Evolutionary conservation across 2,797 vertebrate species (phyloP), one percentile per base, ranked within the genome.

Genomic region (Acanthornis magna): DNA sequence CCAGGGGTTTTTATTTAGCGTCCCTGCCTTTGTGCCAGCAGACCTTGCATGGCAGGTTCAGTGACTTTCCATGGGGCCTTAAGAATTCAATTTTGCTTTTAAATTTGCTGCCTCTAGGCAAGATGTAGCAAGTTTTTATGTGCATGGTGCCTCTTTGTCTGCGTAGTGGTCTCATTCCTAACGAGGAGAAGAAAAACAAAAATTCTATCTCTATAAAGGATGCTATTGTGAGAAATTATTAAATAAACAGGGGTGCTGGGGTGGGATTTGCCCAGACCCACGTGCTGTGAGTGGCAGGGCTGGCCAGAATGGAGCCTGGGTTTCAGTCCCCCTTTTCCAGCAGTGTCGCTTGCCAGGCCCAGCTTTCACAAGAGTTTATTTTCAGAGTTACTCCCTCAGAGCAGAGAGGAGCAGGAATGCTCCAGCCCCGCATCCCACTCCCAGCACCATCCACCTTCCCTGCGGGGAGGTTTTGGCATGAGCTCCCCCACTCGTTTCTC

Each of bases 111-210:
- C 95, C 95, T 95, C 80, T 19, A 93, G 97, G 96, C 96, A 96
- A 92, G 96, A 97, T 95, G 91, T 45, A 93, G 95, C 95, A 97
- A 94, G 95, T 94, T 95, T 92, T 95, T 66, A 95, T 82, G 86
- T 16, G 17, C 74, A 43, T 90, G 96, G 97, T 97, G 97, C 97
- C 96, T 96, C 97, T 84, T 96, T 94, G 96, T 97, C 97, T 97
- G 96, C 68, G 1, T 32, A 91, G 89, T 88, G 93, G 94, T 96
- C 94, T 95, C 81, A 62, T 70, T 95, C 73, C 23, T 84, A 94
- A 94, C 5, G 4, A 88, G 78, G 75, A 91, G 93, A 65, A 80
- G 68, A 58, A 78, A 93, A 93, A 73, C 87, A 91, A 73, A 78
- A 85, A 53, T 66, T 77, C 76, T 81, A 20, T 89, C 88, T 85